Percentiles rank a stretch among this genome's conserved stretches.
Evolutionary conservation across 2,113 vertebrate genomes (phyloP).

Genomic region (Lucifuga dentata): DNA sequence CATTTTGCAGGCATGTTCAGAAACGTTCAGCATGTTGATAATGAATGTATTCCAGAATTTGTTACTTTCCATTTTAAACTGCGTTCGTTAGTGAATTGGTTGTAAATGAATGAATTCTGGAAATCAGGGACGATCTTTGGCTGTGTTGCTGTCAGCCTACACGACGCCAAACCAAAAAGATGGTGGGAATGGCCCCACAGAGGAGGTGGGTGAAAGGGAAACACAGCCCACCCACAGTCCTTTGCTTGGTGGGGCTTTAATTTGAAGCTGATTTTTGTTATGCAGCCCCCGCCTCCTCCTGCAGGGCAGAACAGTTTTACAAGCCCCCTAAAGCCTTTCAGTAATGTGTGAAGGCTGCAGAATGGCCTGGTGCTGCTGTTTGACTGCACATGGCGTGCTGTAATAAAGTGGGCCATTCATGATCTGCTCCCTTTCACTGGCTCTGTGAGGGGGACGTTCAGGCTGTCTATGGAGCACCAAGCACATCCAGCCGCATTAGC

Average conservation of each 20-base stretch:
- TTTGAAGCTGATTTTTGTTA: conserved; percentile 72
- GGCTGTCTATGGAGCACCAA: conserved; percentile 62
- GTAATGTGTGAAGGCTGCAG: conserved; percentile 73
- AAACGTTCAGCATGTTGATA: too few species aligned
- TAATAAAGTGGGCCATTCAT: conserved; percentile 81
- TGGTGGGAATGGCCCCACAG: conserved; percentile 90
- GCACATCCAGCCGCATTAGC: conserved; percentile 57
- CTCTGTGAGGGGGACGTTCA: conserved; percentile 53
- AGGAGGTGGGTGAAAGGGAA: conserved; percentile 45
- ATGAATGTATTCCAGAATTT: too few species aligned
- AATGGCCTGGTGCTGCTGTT: conserved; percentile 67
- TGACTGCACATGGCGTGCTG: conserved; percentile 74
- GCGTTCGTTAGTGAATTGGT: too few species aligned
- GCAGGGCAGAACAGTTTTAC: conserved; percentile 75
- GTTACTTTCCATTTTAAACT: too few species aligned
- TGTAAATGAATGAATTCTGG: too few species aligned
- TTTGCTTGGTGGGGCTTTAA: conserved; percentile 71
- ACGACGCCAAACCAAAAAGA: conserved; percentile 85
- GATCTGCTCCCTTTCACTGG: conserved; percentile 65
- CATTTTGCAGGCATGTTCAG: too few species aligned
- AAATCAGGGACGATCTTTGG: too few species aligned
- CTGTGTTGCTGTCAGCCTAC: conserved; percentile 87
- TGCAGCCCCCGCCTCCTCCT: conserved; percentile 50
- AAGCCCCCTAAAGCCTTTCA: conserved; percentile 61
- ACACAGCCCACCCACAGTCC: conserved; percentile 87